Percentiles rank a stretch among this genome's conserved stretches.
Evolutionary conservation across 2,888 invertebrate species (phyloP).

Genomic region (Oscheius sp.): DNA sequence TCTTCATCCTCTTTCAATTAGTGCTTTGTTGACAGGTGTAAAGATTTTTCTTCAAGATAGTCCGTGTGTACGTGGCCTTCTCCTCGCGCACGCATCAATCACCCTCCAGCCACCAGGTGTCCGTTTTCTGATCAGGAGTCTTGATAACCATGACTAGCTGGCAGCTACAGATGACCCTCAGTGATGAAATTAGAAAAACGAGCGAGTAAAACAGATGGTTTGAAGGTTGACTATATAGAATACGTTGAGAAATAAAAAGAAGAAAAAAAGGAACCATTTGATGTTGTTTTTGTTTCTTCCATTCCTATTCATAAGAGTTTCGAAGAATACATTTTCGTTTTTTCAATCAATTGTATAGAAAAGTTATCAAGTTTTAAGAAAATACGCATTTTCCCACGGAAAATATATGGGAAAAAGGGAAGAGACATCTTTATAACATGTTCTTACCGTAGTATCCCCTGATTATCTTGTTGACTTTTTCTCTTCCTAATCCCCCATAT

Average conservation of each 20-base stretch:
- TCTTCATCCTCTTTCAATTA: slow-evolving; percentile 6
- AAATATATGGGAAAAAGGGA: background rate
- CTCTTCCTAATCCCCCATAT: background rate
- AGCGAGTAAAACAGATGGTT: too few relatives aligned
- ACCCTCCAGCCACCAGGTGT: slow-evolving; percentile 25
- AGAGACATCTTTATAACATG: background rate
- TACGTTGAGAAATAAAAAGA: background rate
- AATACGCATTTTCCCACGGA: background rate
- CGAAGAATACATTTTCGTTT: too few relatives aligned
- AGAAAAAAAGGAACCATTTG: background rate
- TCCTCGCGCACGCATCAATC: slow-evolving; percentile 30
- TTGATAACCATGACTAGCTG: slow-evolving; percentile 6
- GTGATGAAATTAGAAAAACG: too few relatives aligned
- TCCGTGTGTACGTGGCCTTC: slow-evolving; percentile 2
- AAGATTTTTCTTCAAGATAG: slow-evolving; percentile 17
- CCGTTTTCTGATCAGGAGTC: slow-evolving; percentile 21
- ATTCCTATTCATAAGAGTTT: background rate
- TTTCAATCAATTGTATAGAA: too few relatives aligned
- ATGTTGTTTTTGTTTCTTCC: background rate
- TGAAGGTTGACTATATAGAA: too few relatives aligned
- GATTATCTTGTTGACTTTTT: background rate
- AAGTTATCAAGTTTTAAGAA: too few relatives aligned
- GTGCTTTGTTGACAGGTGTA: slow-evolving; percentile 26
- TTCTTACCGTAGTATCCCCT: background rate
- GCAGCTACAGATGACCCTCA: background rate